Percentiles rank a stretch among this genome's conserved stretches.
phyloP scores from a whole-genome alignment of 2,113 vertebrate genomes.

The Callithrix jacchus region DNA sequence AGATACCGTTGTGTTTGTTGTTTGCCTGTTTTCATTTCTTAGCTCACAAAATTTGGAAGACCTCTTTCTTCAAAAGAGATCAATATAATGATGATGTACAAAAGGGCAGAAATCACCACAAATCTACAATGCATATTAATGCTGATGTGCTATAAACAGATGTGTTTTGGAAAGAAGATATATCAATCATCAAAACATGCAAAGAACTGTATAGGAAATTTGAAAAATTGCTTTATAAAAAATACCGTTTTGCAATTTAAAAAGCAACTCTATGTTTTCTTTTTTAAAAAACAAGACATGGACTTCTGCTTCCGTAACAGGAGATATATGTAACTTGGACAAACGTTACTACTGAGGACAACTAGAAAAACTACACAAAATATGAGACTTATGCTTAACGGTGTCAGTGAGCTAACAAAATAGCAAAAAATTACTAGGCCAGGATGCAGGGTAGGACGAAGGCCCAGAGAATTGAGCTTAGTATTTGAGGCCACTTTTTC shows the following conservation, averaged over 20 bases:
- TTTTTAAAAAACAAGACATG: constrained; percentile 24
- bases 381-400: neutral
- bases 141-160: neutral
- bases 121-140: neutral
- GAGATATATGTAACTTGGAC: neutral
- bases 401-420: neutral
- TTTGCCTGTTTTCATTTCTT: constrained; percentile 5
- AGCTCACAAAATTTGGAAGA: constrained; percentile 12
- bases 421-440: neutral
- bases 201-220: neutral
- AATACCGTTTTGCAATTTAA: constrained; percentile 5
- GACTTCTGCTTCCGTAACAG: neutral
- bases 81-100: neutral
- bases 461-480: neutral
- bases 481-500: neutral
- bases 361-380: neutral
- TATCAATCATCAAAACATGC: neutral
- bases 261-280: neutral
- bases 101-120: neutral
- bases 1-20: neutral
- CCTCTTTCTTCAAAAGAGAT: constrained; percentile 33
- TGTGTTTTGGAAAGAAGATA: neutral
- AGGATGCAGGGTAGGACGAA: neutral
- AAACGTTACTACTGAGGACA: neutral
- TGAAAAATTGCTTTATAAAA: neutral